Evolutionary conservation across 23 tunicate genomes (phyloP), one percentile per base, ranked within the genome.

Genomic region (Styela clava): DNA sequence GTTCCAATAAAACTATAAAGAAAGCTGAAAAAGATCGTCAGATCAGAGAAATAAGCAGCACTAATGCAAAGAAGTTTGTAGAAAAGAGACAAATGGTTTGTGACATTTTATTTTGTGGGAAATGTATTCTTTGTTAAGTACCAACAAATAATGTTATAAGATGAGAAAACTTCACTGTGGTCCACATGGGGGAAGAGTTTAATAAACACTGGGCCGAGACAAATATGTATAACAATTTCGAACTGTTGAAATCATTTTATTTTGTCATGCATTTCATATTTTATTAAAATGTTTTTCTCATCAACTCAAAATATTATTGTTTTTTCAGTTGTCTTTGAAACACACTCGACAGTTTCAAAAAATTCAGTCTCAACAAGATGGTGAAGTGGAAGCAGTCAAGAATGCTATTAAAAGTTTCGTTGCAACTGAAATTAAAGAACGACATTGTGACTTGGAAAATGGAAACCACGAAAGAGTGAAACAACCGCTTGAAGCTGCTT

Each of bases 61-160:
- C 80, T 26, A 78, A 87, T 25, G 92, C 85, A 16, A 93, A 88
- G 72, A 88, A 82, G 26, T 93, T 87, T 36, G 74, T 74, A 62
- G 98, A 87, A 34, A 86, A 88, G 62, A 64, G 98, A 33, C 88
- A 87, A 31, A 74, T 69, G 86, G 98, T 93, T 5, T 16, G 70
- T 5, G 9, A 65, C 31, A 65, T 3, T 16, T 56, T 3, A 16
- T 65, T 65, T 65, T 16, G 31, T 24, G 16, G 16, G 7, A 65
- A 65, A 65, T 65, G 31, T 65, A 5, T 44, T 44, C 9, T 44
- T 44, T n/a, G n/a, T n/a, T n/a, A n/a, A n/a, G n/a, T n/a, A n/a
- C n/a, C n/a, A n/a, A n/a, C n/a, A n/a, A n/a, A n/a, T n/a, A n/a
- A n/a, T n/a, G n/a, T n/a, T n/a, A n/a, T n/a, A n/a, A n/a, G n/a